Percentiles rank a stretch among this genome's conserved stretches.
These are phyloP conservation scores for Neopipo cinnamomea DNA, from an alignment of 2,113 vertebrate genomes.

Conservation along the genomic window DNA sequence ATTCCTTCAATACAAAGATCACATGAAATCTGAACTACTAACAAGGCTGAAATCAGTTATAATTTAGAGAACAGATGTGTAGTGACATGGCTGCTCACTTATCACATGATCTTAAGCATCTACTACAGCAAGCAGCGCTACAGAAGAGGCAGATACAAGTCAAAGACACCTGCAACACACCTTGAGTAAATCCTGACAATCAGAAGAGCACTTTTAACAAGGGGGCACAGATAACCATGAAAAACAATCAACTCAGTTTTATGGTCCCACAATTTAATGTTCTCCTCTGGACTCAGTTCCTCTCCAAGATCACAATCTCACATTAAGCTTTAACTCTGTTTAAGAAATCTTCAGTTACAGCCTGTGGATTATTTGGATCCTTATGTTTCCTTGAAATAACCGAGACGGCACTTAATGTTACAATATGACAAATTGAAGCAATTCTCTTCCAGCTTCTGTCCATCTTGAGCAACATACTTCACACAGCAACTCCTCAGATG, in stretches of 20 bases:
- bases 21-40: neutral
- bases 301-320: neutral
- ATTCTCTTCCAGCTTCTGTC: too few relatives aligned
- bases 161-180: neutral
- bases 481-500: neutral
- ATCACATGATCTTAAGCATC: neutral
- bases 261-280: neutral
- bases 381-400: neutral
- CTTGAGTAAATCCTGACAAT: neutral
- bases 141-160: neutral
- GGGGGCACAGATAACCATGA: neutral
- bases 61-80: neutral
- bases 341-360: neutral
- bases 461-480: too few relatives aligned
- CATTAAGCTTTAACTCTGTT: neutral
- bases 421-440: neutral
- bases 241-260: neutral
- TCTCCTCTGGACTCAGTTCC: neutral
- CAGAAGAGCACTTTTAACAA: neutral
- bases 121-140: neutral
- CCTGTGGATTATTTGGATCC: neutral
- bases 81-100: neutral
- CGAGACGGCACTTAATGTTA: neutral
- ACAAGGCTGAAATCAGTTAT: neutral
- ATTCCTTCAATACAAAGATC: neutral